Conservation (phyloP, 2,888 invertebrate genomes). For the Phytoseiulus persimilis region DNA sequence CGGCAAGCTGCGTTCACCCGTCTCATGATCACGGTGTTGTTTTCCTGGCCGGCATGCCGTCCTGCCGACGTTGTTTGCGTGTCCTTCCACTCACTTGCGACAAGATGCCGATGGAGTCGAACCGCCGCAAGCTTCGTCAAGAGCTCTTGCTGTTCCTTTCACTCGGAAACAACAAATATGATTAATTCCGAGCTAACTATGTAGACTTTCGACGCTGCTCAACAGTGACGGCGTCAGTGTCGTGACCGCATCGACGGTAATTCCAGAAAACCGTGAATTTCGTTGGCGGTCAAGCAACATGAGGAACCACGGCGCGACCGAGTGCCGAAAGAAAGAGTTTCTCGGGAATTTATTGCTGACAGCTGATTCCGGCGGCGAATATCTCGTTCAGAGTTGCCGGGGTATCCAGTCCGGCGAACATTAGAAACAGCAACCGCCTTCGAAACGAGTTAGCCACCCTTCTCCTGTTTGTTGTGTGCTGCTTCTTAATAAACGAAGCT, state of each 20-base stretch:
- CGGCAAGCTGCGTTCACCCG: not conserved
- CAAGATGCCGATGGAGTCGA: not conserved
- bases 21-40: not conserved
- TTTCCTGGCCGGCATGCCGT: not conserved
- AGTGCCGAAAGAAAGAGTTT: not conserved
- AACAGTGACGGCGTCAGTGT: not conserved
- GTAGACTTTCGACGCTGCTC: not conserved
- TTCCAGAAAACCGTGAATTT: not conserved
- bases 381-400: not conserved
- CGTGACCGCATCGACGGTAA: not conserved
- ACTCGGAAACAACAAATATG: not conserved
- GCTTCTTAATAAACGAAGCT: not conserved
- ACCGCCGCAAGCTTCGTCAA: not conserved
- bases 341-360: not conserved
- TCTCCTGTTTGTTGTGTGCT: not conserved
- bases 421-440: not conserved
- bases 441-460: not conserved
- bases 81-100: not conserved
- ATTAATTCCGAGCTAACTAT: not conserved
- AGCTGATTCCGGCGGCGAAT: not conserved
- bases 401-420: not conserved
- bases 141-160: not conserved
- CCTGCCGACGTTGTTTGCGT: not conserved
- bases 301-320: not conserved
- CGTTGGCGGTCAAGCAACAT: not conserved